Percentiles rank a stretch among this genome's conserved stretches.
phyloP scores from a whole-genome alignment of 64 coral and sea anemone genomes.

The Montipora cactus region DNA sequence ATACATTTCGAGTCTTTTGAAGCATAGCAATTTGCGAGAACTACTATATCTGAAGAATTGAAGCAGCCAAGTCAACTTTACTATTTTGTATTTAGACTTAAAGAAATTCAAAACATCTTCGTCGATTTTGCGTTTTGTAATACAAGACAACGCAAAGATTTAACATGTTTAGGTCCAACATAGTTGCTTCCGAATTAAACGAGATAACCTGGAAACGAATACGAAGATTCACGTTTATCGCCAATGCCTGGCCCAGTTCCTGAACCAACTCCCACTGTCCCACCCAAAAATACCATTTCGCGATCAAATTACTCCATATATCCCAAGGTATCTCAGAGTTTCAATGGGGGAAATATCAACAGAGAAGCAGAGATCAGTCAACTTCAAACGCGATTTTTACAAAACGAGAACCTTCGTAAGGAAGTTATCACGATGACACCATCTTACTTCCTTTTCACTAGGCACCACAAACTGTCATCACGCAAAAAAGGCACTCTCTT shows the following conservation, averaged over 20 bases:
- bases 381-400: not conserved
- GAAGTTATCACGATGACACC: no score
- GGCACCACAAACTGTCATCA: not conserved
- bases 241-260: not conserved
- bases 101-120: no score
- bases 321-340: not conserved
- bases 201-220: not conserved
- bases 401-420: conserved; percentile 13
- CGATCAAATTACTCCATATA: not conserved
- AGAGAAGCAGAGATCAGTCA: not conserved
- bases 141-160: not conserved
- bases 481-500: no score
- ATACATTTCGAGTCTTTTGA: not conserved
- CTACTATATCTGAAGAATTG: not conserved
- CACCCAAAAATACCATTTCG: not conserved
- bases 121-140: not conserved
- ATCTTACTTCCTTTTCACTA: not conserved
- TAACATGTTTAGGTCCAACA: not conserved
- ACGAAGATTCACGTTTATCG: no score
- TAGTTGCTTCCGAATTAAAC: not conserved
- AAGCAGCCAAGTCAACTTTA: no score
- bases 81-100: no score
- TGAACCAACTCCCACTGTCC: not conserved
- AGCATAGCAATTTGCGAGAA: not conserved
- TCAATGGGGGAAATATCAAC: not conserved